These are phyloP conservation scores for Caretta caretta DNA, from an alignment of 2,113 vertebrate genomes.

Conservation along the genomic window DNA sequence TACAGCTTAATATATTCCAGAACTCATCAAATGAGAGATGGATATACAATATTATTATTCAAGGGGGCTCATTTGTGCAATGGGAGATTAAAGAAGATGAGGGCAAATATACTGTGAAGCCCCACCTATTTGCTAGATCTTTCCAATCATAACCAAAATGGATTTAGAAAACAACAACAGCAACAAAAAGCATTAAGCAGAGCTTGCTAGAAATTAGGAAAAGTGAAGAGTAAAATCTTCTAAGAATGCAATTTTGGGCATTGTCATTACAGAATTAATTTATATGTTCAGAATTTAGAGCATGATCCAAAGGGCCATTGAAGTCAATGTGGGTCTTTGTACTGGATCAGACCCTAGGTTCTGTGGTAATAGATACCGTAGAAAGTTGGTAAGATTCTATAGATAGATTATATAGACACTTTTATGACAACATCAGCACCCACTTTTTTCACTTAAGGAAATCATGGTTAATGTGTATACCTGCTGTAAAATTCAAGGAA, in stretches of 20 bases:
- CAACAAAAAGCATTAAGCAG: neutral
- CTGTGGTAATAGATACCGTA: neutral
- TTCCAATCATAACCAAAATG: neutral
- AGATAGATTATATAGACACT: neutral
- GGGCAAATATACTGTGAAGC: neutral
- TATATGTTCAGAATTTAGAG: neutral
- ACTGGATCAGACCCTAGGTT: neutral
- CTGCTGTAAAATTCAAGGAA: neutral
- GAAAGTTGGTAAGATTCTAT: neutral
- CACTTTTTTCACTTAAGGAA: neutral
- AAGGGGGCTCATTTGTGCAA: neutral
- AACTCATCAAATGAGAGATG: neutral
- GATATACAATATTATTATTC: neutral
- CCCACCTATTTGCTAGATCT: neutral
- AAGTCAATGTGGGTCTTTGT: neutral
- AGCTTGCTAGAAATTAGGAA: neutral
- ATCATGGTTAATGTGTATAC: neutral
- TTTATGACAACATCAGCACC: neutral
- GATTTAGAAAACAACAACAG: neutral
- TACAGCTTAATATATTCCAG: neutral
- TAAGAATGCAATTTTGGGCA: neutral
- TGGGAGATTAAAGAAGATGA: accelerated
- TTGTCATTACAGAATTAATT: neutral
- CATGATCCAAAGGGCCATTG: neutral
- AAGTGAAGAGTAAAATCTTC: neutral